These are phyloP conservation scores for Encarsia formosa DNA, from an alignment of 2,888 invertebrate species.

Conservation along the genomic window DNA sequence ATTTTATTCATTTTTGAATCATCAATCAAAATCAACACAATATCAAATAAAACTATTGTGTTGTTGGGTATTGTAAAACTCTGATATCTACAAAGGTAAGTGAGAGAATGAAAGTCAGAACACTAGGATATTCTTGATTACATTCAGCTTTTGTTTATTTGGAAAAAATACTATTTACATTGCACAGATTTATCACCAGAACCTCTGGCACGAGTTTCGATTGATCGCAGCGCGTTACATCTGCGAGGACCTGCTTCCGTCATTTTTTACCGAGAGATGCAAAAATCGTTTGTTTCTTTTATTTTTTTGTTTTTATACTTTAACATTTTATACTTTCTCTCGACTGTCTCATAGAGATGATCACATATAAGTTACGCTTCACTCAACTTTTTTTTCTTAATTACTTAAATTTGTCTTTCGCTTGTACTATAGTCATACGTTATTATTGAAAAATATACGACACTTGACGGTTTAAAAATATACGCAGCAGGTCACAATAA, in stretches of 20 bases:
- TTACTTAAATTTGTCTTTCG: constrained; percentile 19
- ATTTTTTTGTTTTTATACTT: constrained; percentile 18
- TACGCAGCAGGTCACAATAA: constrained; percentile 21
- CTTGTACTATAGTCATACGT: too few species aligned
- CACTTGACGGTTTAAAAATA: constrained; percentile 22
- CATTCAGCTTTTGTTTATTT: constrained; percentile 39
- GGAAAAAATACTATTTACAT: constrained; percentile 48
- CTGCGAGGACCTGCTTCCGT: constrained; percentile 23
- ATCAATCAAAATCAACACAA: too few species aligned
- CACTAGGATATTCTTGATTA: too few species aligned
- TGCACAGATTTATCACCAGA: constrained; percentile 42
- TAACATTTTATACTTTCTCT: constrained; percentile 6
- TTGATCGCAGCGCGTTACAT: constrained; percentile 12
- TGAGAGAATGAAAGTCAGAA: too few species aligned
- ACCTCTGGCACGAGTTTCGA: constrained; percentile 28
- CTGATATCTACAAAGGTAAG: too few species aligned
- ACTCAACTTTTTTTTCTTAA: constrained; percentile 13
- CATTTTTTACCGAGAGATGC: constrained; percentile 21
- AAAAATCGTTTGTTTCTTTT: neutral
- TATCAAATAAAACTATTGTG: too few species aligned
- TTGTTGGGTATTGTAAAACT: too few species aligned
- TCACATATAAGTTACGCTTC: constrained; percentile 24
- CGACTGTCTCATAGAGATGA: constrained; percentile 25
- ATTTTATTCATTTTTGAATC: too few species aligned
- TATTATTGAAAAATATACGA: constrained; percentile 26